Evolutionary conservation across 2,888 invertebrate species (phyloP), one percentile per base, ranked within the genome.

Genomic region (Eucera pruinosa): DNA sequence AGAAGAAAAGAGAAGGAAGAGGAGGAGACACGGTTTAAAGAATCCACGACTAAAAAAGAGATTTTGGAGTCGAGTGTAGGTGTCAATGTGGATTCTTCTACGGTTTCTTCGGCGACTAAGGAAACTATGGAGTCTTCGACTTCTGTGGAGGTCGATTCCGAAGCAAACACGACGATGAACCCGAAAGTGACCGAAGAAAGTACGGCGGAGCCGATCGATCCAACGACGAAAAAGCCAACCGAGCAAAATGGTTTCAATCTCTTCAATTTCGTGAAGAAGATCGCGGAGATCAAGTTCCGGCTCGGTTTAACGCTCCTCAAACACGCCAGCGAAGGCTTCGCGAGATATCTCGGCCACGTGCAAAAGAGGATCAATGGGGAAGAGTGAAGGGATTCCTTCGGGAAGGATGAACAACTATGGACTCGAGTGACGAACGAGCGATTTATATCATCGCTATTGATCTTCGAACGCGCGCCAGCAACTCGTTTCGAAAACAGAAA

Each of bases 281-380:
- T 96, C 45, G 93, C 96, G 2, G 95, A 96, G 87, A 94, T 96
- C 65, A 96, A 96, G 90, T 93, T 96, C 36, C 93, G 94, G 85
- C 90, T 96, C 54, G 96, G 96, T 0, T 89, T 96, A 65, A 95
- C 95, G 70, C 93, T 96, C 76, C 90, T 96, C 18, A 95, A 95
- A 87, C 95, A 94, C 70, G 95, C 96, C 2, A 95, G 96, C 11
- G 94, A 95, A 64, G 94, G 95, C 5, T 92, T 96, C 58, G 95
- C 95, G 36, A 94, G 94, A 86, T 96, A 96, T 89, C 92, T 96
- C 48, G 93, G 94, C 64, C 93, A 93, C 82, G 94, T 95, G 78
- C 95, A 96, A 78, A 92, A 92, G 79, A 89, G 89, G 73, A 88
- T 92, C 62, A 91, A 92, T 65, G 92, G 91, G 7, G 91, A 90